phyloP scores from a whole-genome alignment of 2,797 vertebrate genomes.

The Gymnocypris eckloni region DNA sequence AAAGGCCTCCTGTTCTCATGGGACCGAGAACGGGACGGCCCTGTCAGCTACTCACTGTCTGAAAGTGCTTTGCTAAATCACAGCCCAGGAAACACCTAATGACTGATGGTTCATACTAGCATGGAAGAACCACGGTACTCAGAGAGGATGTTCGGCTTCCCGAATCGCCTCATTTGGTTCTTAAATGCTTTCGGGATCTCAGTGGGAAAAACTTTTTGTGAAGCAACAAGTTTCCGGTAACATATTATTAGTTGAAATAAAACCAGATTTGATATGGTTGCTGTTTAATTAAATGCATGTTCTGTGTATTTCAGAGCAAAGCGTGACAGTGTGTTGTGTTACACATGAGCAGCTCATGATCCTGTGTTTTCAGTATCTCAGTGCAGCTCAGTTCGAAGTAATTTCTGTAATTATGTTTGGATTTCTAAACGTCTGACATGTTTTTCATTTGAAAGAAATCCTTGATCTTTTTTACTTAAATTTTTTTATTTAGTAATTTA shows the following conservation, averaged over 20 bases:
- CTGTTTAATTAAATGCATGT: background rate
- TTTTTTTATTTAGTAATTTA: background rate
- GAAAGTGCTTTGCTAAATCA: constrained; percentile 30
- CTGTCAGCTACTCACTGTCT: constrained; percentile 16
- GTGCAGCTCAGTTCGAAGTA: background rate
- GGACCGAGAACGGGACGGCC: constrained; percentile 4
- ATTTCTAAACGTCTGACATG: background rate
- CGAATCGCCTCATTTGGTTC: background rate
- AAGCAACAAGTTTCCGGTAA: background rate
- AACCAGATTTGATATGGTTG: background rate
- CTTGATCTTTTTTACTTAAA: background rate
- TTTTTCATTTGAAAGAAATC: background rate
- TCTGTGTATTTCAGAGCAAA: background rate
- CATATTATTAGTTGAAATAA: background rate
- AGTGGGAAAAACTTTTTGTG: background rate
- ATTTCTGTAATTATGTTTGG: background rate
- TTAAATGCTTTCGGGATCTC: background rate
- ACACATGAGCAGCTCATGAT: background rate
- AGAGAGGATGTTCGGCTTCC: constrained; percentile 34
- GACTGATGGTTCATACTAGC: background rate
- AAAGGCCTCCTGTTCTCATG: constrained; percentile 38
- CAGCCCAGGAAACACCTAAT: constrained; percentile 32
- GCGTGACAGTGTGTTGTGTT: background rate
- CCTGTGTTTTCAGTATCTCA: background rate
- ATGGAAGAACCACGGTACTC: background rate